Base-by-base conservation (phyloP, 2,797 vertebrate genomes). In the Percopsis omiscomaycus region DNA sequence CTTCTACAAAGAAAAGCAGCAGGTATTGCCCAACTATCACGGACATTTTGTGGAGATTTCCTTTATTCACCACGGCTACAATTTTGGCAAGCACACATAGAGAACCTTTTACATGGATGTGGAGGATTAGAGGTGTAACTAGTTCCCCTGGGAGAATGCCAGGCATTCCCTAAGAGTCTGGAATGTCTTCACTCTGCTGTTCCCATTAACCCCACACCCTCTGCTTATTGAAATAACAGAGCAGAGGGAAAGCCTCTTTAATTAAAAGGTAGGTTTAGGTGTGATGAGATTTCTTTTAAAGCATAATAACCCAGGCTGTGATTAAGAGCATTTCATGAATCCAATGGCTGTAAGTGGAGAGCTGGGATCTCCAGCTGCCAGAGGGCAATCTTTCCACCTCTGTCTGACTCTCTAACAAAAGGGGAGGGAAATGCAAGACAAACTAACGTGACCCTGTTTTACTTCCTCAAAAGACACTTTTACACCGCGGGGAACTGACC, bases 211-310 rank as follows among this genome's bases (percentile, higher is more conserved):
- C 55, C 64, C 66, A 73, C 77, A 77, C 77, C 61, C 78, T 71
- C 27, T 68, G 61, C 60, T 71, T 61, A 44, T 65, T 77, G 59
- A 84, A 80, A 86, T 79, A 75, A 88, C 70, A 87, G 73, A 75
- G 79, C 61, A 58, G 72, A 73, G 71, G 70, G n/a, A 79, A 80
- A 75, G 78, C 75, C 77, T 84, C 79, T 88, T 84, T 88, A 88
- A 92, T 91, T 88, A 87, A 57, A 60, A 83, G 76, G 82, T 78
- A 79, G 76, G 77, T 57, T 49, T 46, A 49, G 78, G 58, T 16
- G 32, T 82, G 75, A 75, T 75, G 74, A 27, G 73, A 86, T 87
- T 86, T 83, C 53, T 80, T 78, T 78, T 69, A 67, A 79, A 73
- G 74, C 51, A 67, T 75, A 84, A 85, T 78, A 77, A 80, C 59